phyloP scores from a whole-genome alignment of 2,797 vertebrate species.

The Lates japonicus region DNA sequence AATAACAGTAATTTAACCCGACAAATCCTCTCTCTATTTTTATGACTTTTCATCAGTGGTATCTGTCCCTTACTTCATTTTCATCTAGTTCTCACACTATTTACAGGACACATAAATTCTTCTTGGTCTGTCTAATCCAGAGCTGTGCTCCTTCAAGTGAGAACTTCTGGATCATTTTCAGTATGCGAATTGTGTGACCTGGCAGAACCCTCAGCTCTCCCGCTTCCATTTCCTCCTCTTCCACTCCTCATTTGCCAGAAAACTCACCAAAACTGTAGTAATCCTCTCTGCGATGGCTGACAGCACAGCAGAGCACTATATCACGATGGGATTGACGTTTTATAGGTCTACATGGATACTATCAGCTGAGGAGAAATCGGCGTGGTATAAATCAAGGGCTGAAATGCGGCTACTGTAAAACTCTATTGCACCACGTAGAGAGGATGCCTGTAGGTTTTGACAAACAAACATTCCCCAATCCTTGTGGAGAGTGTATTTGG shows the following conservation, averaged over 20 bases:
- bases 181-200: slow-evolving; percentile 48
- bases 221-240: slow-evolving; percentile 56
- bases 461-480: slow-evolving; percentile 45
- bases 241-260: slow-evolving; percentile 46
- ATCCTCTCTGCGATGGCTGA: slow-evolving; percentile 69
- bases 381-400: slow-evolving; percentile 63
- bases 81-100: not conserved
- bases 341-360: slow-evolving; percentile 60
- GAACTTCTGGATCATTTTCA: slow-evolving; percentile 59
- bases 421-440: slow-evolving; percentile 21
- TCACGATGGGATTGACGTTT: slow-evolving; percentile 65
- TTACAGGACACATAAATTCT: slow-evolving; percentile 9
- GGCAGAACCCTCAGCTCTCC: slow-evolving; percentile 44
- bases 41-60: not conserved
- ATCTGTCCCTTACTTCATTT: slow-evolving; percentile 1
- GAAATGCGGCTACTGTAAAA: slow-evolving; percentile 66
- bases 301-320: slow-evolving; percentile 72
- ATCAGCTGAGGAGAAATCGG: slow-evolving; percentile 52
- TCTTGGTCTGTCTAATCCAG: slow-evolving; percentile 17
- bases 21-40: not conserved
- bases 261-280: slow-evolving; percentile 64
- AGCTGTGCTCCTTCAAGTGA: slow-evolving; percentile 18
- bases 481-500: slow-evolving; percentile 21
- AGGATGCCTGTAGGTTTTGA: slow-evolving; percentile 37
- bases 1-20: not conserved